phyloP scores from a whole-genome alignment of 2,797 vertebrate species.

The Podarcis lilfordi region DNA sequence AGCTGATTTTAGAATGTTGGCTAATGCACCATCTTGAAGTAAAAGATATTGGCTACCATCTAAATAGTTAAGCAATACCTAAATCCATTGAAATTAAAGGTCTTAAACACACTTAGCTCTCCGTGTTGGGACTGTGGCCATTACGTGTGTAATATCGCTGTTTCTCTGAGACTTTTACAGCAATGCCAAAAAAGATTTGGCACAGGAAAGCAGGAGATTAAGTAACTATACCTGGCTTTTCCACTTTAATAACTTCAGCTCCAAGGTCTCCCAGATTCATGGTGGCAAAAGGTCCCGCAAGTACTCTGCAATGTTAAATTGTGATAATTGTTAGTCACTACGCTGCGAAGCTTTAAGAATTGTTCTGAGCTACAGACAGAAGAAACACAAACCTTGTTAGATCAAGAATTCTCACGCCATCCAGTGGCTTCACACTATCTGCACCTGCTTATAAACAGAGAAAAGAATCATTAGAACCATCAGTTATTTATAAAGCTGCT shows the following conservation, averaged over 20 bases:
- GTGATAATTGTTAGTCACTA: neutral
- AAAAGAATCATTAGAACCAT: slow-evolving; percentile 47
- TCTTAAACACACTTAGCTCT: neutral
- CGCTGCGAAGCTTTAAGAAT: slow-evolving; percentile 39
- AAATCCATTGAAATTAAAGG: neutral
- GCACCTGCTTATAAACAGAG: slow-evolving; percentile 71
- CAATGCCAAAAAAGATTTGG: neutral
- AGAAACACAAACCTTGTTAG: slow-evolving; percentile 85
- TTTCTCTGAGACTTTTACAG: neutral
- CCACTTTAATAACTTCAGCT: slow-evolving; percentile 95
- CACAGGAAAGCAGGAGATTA: neutral
- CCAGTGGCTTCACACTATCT: slow-evolving; percentile 79
- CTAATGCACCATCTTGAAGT: neutral
- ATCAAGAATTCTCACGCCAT: slow-evolving; percentile 90
- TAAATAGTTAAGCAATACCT: neutral
- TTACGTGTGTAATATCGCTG: neutral
- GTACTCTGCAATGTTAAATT: slow-evolving; percentile 80
- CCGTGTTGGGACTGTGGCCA: neutral
- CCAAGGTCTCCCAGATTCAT: slow-evolving; percentile 97
- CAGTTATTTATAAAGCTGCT: neutral
- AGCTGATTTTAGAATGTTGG: neutral
- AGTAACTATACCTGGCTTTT: slow-evolving; percentile 86
- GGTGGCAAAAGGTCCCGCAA: slow-evolving; percentile 94
- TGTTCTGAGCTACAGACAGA: slow-evolving; percentile 30
- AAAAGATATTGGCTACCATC: neutral